Evolutionary conservation across 2,888 invertebrate species (phyloP), one percentile per base, ranked within the genome.

Genomic region (Archips crataeganus): DNA sequence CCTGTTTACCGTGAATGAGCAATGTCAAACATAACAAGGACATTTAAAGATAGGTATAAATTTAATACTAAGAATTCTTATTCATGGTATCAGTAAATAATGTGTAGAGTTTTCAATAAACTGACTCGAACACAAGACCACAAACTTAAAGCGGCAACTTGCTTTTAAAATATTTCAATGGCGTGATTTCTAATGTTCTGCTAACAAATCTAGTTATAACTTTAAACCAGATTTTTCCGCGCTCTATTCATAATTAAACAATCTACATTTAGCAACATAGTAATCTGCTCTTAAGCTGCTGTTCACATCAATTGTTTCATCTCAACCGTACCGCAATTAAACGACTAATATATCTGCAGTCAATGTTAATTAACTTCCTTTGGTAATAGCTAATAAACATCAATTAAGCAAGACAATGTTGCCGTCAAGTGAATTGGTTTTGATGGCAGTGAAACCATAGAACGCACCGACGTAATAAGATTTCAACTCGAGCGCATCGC

Each of bases 351-450:
- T 62, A 67, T 61, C 67, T 67, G 72, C 67, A 68, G 63, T 51
- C 67, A 57, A 62, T 13, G 42, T 45, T 47, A 68, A 73, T 73
- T 73, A 63, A 73, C 62, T 32, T 71, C 54, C 62, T 11, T 63
- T 47, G 47, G 57, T 69, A 74, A 64, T 74, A 59, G 60, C 39
- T 74, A 74, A 69, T 74, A 69, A 73, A 73, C 63, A 68, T 60
- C 73, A 74, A 74, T 69, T 74, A 60, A 49, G 57, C 42, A 39
- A 65, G 47, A 69, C 68, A 64, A 66, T 65, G 60, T 69, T 57
- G 8, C 57, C 60, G 13, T 42, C 63, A 39, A 57, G 49, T n/a
- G 59, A 60, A 60, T 64, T 73, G 59, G 59, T 73, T 42, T 64
- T 60, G 51, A 74, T 69, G 60, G 51, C 32, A 57, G 70, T 57